Evolutionary conservation across 2,797 vertebrate genomes (phyloP).

Genomic region (Alectoris magna): DNA sequence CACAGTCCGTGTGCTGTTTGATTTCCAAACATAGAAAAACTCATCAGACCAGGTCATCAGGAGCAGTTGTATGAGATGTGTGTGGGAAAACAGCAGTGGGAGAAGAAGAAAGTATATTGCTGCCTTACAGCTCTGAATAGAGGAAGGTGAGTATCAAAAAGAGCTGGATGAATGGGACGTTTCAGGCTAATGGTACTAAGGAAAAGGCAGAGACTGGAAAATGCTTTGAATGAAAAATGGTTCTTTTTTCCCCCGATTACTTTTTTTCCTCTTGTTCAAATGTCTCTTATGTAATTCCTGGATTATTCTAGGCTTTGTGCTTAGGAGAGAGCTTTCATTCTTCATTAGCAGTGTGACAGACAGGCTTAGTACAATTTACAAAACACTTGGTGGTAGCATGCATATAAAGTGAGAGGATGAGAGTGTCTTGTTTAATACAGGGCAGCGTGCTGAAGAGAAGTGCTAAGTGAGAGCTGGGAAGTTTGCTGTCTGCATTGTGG

Average conservation of each 20-base stretch:
- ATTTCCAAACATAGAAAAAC: background rate
- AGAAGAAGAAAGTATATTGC: background rate
- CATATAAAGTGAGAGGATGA: background rate
- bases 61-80: background rate
- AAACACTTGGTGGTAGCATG: background rate
- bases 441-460: background rate
- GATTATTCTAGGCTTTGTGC: background rate
- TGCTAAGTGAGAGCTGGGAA: background rate
- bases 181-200: background rate
- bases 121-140: background rate
- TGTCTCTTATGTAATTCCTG: slow-evolving; percentile 26
- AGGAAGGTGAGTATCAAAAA: background rate
- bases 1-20: background rate
- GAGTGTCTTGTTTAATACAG: background rate
- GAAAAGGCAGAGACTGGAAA: background rate
- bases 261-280: background rate
- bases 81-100: background rate
- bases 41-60: background rate
- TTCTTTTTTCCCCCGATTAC: background rate
- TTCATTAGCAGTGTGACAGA: background rate
- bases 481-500: background rate
- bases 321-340: slow-evolving; percentile 22
- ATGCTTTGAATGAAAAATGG: background rate
- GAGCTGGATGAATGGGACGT: background rate
- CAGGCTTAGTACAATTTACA: background rate